Conservation (phyloP, 1,140 invertebrate genomes). For the Aphelenchoides avenae region DNA sequence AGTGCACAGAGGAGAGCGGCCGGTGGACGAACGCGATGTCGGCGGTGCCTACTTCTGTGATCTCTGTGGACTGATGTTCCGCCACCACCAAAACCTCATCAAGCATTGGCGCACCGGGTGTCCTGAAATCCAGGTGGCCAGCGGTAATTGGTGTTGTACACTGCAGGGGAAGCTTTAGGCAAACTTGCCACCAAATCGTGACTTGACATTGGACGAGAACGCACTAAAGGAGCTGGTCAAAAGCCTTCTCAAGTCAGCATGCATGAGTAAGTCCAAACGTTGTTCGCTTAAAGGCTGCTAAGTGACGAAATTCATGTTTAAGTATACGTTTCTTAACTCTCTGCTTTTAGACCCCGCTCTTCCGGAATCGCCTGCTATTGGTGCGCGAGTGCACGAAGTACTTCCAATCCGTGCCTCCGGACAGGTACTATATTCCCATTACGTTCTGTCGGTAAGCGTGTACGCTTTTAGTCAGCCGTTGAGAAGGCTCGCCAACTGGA, state of each 20-base stretch:
- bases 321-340: too few relatives aligned
- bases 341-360: too few relatives aligned
- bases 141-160: slow-evolving; percentile 1
- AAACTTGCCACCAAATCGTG: slow-evolving; percentile 41
- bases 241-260: slow-evolving; percentile 31
- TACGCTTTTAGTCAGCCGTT: slow-evolving; percentile 7
- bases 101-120: slow-evolving; percentile 52
- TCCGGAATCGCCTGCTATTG: too few relatives aligned
- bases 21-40: slow-evolving; percentile 32
- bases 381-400: too few relatives aligned
- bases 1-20: slow-evolving; percentile 31
- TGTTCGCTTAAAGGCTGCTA: too few relatives aligned
- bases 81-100: slow-evolving; percentile 45
- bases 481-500: slow-evolving; percentile 21
- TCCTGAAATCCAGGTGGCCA: slow-evolving; percentile 44
- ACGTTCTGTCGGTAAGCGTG: too few relatives aligned
- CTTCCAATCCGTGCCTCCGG: too few relatives aligned
- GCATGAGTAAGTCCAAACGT: too few relatives aligned
- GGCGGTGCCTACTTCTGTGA: slow-evolving; percentile 51
- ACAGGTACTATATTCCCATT: too few relatives aligned
- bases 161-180: slow-evolving; percentile 30
- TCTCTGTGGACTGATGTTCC: slow-evolving; percentile 47
- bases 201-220: slow-evolving; percentile 41
- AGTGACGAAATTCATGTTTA: too few relatives aligned
- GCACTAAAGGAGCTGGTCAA: slow-evolving; percentile 37